Evolutionary conservation across 1,140 invertebrate genomes (phyloP), one percentile per base, ranked within the genome.

Genomic region (Diorhabda carinulata): DNA sequence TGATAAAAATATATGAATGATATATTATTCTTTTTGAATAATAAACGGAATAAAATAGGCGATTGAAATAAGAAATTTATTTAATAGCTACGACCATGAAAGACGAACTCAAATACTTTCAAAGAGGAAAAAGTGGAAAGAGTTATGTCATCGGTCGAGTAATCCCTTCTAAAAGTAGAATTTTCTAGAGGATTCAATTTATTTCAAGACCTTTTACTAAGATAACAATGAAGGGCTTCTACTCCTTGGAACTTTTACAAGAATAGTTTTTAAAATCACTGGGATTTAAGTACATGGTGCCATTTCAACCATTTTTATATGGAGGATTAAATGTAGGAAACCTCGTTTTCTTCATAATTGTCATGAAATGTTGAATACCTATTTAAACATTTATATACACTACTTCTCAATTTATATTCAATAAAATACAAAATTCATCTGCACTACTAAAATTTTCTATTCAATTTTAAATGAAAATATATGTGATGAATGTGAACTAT

Each of bases 251-350:
- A 52, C 6, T 52, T 52, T 52, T 8, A 52, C 47, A 52, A 52
- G 47, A 52, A 52, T 52, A 52, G 47, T 52, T 52, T 6, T 52
- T 52, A 52, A 52, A 52, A 52, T 52, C n/a, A 52, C 47, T 52
- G 47, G n/a, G n/a, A 52, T 52, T 52, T 8, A 52, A 52, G 47
- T 6, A 52, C 6, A n/a, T n/a, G 47, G n/a, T 8, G 47, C 47
- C 2, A 52, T 52, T 52, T 52, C n/a, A 8, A 8, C 47, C 2
- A 52, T 52, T 6, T 52, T 52, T 2, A 25, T 25, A 25, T 25
- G 25, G 25, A 25, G 25, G 25, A 25, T 25, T 25, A 25, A 25
- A 25, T 25, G 25, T 25, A 25, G 25, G 25, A 25, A 25, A 25
- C 25, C 25, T 63, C 25, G 25, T 25, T 25, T 25, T 25, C 25